Evolutionary conservation across 2,797 vertebrate genomes (phyloP).

Genomic region (Astyanax mexicanus): DNA sequence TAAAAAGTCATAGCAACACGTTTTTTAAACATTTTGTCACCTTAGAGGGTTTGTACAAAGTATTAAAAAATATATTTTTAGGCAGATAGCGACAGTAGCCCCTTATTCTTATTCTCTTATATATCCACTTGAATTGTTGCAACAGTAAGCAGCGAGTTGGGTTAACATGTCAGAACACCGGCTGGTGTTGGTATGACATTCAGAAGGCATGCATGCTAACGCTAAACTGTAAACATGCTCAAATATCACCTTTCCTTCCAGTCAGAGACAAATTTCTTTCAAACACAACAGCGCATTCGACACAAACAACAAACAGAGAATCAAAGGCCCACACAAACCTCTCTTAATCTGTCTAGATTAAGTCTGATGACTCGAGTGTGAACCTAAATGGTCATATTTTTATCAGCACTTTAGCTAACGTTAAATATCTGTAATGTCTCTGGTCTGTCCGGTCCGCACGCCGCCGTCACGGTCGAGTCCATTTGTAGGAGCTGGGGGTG

Average conservation of each 20-base stretch:
- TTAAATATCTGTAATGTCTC: neutral
- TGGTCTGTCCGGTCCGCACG: neutral
- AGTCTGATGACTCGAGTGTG: neutral
- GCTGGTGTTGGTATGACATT: constrained; percentile 13
- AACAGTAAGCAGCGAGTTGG: no score
- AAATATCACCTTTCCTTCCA: neutral
- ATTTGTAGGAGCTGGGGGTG: neutral
- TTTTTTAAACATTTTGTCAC: no score
- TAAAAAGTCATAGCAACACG: no score
- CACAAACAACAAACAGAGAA: accelerated
- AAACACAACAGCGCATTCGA: neutral
- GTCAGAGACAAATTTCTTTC: neutral
- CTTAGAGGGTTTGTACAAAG: no score
- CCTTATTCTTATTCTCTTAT: no score
- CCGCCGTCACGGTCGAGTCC: neutral
- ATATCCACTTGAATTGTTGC: no score
- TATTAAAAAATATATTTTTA: no score
- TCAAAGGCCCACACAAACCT: neutral
- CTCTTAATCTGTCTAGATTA: neutral
- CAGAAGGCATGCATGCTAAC: neutral
- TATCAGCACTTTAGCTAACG: neutral
- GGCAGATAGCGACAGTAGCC: no score
- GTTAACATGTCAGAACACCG: no score
- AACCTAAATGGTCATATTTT: neutral
- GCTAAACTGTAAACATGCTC: neutral